Conservation (phyloP, 2,797 vertebrate genomes). For the Percopsis omiscomaycus region DNA sequence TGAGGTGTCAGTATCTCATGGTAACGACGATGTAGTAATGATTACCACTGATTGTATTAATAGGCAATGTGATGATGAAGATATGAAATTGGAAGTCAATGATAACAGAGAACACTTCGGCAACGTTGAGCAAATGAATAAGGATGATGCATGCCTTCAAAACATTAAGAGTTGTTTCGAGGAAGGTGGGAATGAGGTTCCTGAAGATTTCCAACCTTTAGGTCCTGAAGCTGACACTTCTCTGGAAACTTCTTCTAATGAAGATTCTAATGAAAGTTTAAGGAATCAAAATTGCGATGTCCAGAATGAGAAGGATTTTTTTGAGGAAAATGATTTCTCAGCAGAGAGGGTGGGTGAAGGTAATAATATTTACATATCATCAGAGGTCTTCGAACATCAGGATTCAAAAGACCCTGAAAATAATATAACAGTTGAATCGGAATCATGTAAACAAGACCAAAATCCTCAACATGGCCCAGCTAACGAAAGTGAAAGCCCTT, state of each 20-base stretch:
- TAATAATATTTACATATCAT: background rate
- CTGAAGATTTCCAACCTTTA: background rate
- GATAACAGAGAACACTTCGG: conserved; percentile 2
- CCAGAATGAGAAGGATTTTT: conserved; percentile 28
- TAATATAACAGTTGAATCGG: conserved; percentile 8
- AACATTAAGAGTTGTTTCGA: background rate
- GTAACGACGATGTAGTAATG: conserved; percentile 4
- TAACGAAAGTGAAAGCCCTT: conserved; percentile 3
- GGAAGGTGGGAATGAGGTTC: conserved; percentile 2
- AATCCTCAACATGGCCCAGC: conserved; percentile 32
- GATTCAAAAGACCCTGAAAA: conserved; percentile 31
- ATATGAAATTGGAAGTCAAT: background rate
- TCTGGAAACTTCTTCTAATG: background rate
- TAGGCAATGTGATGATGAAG: background rate
- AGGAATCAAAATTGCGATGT: background rate
- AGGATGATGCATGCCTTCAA: background rate
- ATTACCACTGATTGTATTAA: background rate
- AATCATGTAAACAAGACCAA: conserved; percentile 28
- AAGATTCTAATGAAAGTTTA: background rate
- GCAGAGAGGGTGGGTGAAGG: background rate
- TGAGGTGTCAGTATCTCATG: background rate
- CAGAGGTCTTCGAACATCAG: conserved; percentile 15
- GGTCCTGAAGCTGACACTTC: conserved; percentile 2
- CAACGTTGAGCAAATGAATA: background rate
- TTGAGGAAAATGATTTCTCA: background rate